Evolutionary conservation across 2,888 invertebrate species (phyloP).

Genomic region (Scotopteryx bipunctaria): DNA sequence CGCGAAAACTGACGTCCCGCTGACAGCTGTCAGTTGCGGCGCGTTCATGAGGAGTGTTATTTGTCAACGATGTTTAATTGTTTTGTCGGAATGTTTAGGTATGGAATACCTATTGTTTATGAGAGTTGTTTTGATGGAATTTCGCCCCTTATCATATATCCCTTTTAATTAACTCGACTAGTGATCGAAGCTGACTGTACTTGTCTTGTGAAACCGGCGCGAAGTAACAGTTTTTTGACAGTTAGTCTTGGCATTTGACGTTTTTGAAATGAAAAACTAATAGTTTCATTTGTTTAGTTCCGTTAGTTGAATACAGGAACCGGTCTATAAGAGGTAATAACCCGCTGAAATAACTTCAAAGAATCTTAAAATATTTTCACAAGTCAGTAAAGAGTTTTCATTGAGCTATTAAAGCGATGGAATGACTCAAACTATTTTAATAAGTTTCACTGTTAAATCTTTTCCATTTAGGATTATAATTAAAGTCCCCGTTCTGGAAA

Average conservation of each 20-base stretch:
- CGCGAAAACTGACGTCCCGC: conserved; percentile 56
- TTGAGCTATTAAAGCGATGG: not conserved
- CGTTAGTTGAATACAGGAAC: no score
- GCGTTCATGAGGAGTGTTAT: conserved; percentile 53
- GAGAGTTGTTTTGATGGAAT: no score
- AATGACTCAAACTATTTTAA: not conserved
- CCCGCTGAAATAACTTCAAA: not conserved
- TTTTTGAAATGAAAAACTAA: no score
- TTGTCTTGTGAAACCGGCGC: no score
- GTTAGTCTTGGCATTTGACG: no score
- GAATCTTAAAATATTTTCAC: not conserved
- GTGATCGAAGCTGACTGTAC: no score
- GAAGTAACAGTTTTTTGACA: no score
- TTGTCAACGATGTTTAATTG: conserved; percentile 49
- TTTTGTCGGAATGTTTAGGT: conserved; percentile 44
- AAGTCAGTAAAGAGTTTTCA: not conserved
- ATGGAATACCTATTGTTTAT: no score
- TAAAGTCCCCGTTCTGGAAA: not conserved
- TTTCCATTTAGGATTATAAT: not conserved
- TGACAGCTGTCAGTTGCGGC: conserved; percentile 57
- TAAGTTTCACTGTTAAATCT: not conserved
- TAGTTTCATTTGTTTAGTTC: no score
- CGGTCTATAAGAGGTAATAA: not conserved
- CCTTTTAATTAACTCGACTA: no score
- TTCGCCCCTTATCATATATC: no score